Base-by-base conservation (phyloP, 1,140 invertebrate genomes). In the Ceratitis capitata region DNA sequence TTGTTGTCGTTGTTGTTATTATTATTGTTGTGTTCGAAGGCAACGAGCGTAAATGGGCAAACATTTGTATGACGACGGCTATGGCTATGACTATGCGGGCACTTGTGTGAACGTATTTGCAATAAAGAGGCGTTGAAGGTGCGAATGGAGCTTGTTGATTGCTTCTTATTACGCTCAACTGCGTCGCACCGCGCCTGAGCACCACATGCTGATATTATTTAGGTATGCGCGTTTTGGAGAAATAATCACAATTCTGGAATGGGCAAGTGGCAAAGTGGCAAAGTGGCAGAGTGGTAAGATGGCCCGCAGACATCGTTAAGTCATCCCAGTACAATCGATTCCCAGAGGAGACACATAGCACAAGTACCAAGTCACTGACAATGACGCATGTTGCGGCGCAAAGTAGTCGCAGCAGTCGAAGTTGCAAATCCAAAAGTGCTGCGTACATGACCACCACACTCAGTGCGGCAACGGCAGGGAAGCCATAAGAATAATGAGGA, bases 111-210 rank as follows among this genome's bases (percentile, higher is more conserved):
- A n/a, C n/a, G n/a, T 39, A 26, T 4, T 9, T 42, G n/a, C 64
- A 39, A 19, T 7, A n/a, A 69, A n/a, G 61, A 69, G 61, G 61
- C 61, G 14, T 39, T 69, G 61, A 69, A 69, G 64, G 64, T 69
- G 64, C 64, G 64, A 69, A 69, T 69, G 64, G 64, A 69, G 64
- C 64, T 69, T 42, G 64, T 39, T 69, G 64, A 69, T 69, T 42
- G 35, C 64, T 69, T 69, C 64, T 42, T 42, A 69, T 69, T 69
- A 69, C 64, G 3, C 35, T 12, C 64, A 69, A 39, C 35, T 69
- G 39, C 14, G 32, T 19, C 16, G 64, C 64, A 69, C 51, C 14
- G 51, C 51, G n/a, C n/a, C n/a, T n/a, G 51, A 19, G 51, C 14
- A 56, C 7, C 14, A 42, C 29, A 69, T 39, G 64, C 64, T 69